Conservation (phyloP, 2,888 invertebrate genomes). For the Trichogramma dendrolimi region DNA sequence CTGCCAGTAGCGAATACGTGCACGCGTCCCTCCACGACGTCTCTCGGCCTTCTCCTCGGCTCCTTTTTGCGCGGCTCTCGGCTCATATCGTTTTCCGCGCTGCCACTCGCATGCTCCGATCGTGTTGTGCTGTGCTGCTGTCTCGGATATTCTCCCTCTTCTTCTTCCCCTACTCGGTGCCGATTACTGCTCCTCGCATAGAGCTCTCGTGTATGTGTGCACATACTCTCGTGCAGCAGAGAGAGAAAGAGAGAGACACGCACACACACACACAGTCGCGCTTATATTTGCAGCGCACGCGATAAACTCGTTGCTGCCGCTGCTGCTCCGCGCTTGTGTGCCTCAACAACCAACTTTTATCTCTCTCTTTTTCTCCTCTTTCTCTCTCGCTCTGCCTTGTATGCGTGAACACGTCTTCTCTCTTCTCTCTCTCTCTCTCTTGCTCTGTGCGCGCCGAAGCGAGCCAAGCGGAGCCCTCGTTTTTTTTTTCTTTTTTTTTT, state of each 20-base stretch:
- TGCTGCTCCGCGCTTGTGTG: constrained; percentile 32
- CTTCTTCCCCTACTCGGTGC: too few relatives aligned
- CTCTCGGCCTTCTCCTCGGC: constrained; percentile 6
- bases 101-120: constrained; percentile 32
- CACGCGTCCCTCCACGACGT: constrained; percentile 33
- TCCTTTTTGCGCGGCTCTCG: constrained; percentile 16
- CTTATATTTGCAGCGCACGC: too few relatives aligned
- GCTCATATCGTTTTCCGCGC: constrained; percentile 4
- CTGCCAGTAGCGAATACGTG: not conserved
- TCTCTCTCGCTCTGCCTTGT: constrained; percentile 9
- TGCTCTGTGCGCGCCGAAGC: not conserved
- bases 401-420: not conserved
- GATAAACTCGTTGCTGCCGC: not conserved
- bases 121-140: not conserved
- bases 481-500: constrained; percentile 20
- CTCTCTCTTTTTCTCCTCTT: constrained; percentile 22
- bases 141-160: too few relatives aligned
- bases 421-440: not conserved
- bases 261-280: too few relatives aligned
- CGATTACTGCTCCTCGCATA: too few relatives aligned
- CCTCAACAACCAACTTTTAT: constrained; percentile 9
- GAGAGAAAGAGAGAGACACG: too few relatives aligned
- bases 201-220: too few relatives aligned
- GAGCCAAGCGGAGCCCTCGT: not conserved
- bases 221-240: too few relatives aligned